A percentile compares a stretch with the other conserved stretches of the same genome.
Evolutionary conservation across 2,113 vertebrate genomes (phyloP).

Genomic region (Mesitornis unicolor): DNA sequence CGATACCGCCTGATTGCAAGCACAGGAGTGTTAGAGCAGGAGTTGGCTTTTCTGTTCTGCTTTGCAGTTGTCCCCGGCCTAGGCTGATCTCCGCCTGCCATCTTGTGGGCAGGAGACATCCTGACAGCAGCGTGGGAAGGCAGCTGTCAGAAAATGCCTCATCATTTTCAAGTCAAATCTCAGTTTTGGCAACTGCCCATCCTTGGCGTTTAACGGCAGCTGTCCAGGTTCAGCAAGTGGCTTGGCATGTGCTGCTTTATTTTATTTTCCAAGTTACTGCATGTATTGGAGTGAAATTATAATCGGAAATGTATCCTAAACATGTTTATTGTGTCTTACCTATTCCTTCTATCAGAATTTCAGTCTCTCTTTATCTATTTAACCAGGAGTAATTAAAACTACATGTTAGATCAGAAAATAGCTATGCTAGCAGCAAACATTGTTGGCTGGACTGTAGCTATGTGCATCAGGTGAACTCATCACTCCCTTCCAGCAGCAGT

Average conservation of each 20-base stretch:
- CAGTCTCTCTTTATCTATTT: not conserved
- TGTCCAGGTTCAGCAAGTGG: not conserved
- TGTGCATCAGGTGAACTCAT: not conserved
- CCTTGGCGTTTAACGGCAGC: not conserved
- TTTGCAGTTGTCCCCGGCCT: not conserved
- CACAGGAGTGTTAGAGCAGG: conserved; percentile 9
- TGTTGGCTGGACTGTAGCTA: not conserved
- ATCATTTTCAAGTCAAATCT: not conserved
- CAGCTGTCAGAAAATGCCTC: not conserved
- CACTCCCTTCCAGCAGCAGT: not conserved
- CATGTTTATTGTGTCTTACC: not conserved
- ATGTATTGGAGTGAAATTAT: not conserved
- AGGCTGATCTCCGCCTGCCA: conserved; percentile 71
- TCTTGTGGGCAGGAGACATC: conserved; percentile 67
- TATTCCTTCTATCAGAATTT: not conserved
- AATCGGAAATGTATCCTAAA: not conserved
- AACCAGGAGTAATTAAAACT: not conserved
- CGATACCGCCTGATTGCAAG: conserved; percentile 37
- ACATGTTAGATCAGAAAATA: not conserved
- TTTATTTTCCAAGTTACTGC: not conserved
- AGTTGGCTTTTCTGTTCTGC: conserved; percentile 1
- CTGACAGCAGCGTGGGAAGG: not conserved
- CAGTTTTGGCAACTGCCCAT: not conserved
- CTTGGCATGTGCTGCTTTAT: not conserved
- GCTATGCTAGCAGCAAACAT: not conserved